phyloP scores from a whole-genome alignment of 1,140 invertebrate species.

The Drosophila setifemur region DNA sequence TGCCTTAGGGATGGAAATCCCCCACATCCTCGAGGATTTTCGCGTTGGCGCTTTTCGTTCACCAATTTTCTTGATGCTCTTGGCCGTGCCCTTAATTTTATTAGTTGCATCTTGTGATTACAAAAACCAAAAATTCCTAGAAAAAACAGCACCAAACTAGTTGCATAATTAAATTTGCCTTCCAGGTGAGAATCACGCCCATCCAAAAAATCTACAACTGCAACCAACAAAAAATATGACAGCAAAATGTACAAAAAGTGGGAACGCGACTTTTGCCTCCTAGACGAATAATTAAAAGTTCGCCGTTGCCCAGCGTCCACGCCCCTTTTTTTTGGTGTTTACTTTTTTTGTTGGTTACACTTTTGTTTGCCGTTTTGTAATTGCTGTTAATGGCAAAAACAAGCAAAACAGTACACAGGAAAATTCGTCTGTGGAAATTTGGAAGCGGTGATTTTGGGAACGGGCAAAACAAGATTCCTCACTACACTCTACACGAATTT shows the following conservation, averaged over 20 bases:
- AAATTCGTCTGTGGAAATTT: constrained; percentile 11
- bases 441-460: constrained; percentile 5
- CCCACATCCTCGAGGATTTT: constrained; percentile 29
- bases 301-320: constrained; percentile 35
- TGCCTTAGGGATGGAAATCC: constrained; percentile 3
- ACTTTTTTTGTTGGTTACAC: constrained; percentile 21
- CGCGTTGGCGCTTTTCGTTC: constrained; percentile 14
- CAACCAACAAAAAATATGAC: constrained; percentile 24
- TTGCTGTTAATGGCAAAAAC: constrained; percentile 69
- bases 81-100: constrained; percentile 49
- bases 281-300: constrained; percentile 79
- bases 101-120: constrained; percentile 56
- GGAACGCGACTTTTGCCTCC: constrained; percentile 49
- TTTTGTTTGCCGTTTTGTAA: constrained; percentile 70
- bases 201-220: constrained; percentile 35
- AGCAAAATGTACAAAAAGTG: constrained; percentile 7
- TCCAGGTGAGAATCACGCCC: constrained; percentile 9
- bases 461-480: background rate
- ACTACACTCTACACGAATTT: constrained; percentile 57
- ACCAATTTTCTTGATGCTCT: background rate
- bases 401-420: constrained; percentile 39
- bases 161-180: constrained; percentile 57
- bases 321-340: constrained; percentile 10
- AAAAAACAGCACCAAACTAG: background rate
- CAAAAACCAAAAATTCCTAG: constrained; percentile 9